Evolutionary conservation across 1,140 invertebrate species (phyloP), one percentile per base, ranked within the genome.

Genomic region (Nilaparvata lugens): DNA sequence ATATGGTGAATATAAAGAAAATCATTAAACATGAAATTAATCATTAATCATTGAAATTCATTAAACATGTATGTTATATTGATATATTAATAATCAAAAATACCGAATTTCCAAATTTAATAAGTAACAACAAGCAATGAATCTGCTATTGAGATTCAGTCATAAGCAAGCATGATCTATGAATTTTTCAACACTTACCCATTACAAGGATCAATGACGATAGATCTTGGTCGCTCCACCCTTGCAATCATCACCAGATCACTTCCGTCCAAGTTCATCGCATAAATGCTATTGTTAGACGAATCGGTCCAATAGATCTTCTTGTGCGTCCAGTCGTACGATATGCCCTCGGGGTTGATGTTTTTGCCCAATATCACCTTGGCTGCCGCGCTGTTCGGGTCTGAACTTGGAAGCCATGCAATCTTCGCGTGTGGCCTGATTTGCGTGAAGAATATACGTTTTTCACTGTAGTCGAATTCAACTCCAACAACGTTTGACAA

Each of bases 231-330:
- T 64, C 94, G 78, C 68, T 97, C 91, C 0, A 97, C 95, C 68
- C 88, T 78, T 1, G 91, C 87, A 60, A 98, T 96, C 84, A 95
- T 96, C 0, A 98, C 88, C 35, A 97, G 77, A 68, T 96, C 86
- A 0, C 85, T 78, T 9, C 93, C 90, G 69, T 93, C 87, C 4
- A 93, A 76, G 70, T 98, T 94, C 86, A 97, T 95, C 0, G 94
- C 91, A 67, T 95, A 97, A 52, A 97, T 95, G 24, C 89, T 93
- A 63, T 91, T 91, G 67, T 95, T 97, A 0, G 87, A 89, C 43
- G 88, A 94, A 67, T 98, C 95, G 0, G 95, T 95, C 94, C 94
- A 98, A 71, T 97, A 98, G 25, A 98, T 85, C 73, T 96, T 97
- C 68, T 93, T 89, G 63, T 93, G 89, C 0, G 94, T 95, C 95